Evolutionary conservation across 1,140 invertebrate species (phyloP).

Genomic region (Drosophila ogumai): DNA sequence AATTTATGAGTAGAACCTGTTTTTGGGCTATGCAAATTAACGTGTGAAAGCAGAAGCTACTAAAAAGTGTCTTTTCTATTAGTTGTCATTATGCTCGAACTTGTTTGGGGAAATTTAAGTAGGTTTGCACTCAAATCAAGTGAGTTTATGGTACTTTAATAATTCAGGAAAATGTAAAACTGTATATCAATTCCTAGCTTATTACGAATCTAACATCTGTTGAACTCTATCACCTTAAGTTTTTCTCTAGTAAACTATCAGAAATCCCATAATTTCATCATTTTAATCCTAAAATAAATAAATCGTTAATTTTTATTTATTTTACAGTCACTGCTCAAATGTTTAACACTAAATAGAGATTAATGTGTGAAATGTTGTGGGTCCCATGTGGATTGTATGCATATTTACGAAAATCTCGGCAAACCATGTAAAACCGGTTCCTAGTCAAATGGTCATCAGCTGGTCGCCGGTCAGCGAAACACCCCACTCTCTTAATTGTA

Average conservation of each 20-base stretch:
- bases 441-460: slow-evolving; percentile 44
- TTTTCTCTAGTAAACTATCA: too few relatives aligned
- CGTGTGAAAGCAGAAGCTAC: slow-evolving; percentile 11
- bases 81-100: slow-evolving; percentile 8
- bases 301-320: too few relatives aligned
- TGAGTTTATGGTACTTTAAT: not conserved
- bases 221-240: too few relatives aligned
- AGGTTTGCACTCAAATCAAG: not conserved
- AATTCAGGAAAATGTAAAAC: too few relatives aligned
- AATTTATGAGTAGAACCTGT: slow-evolving; percentile 49
- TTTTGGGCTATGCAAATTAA: slow-evolving; percentile 15
- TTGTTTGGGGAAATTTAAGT: not conserved
- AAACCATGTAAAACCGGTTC: slow-evolving; percentile 14
- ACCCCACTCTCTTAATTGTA: slow-evolving; percentile 63
- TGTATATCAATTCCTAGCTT: too few relatives aligned
- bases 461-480: slow-evolving; percentile 24
- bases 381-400: slow-evolving; percentile 9
- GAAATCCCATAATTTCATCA: too few relatives aligned
- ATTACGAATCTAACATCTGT: too few relatives aligned
- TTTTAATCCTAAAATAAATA: too few relatives aligned
- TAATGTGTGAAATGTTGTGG: slow-evolving; percentile 1
- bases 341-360: not conserved
- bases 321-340: not conserved
- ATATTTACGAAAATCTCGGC: slow-evolving; percentile 17
- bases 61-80: slow-evolving; percentile 1